These are phyloP conservation scores for Erebia aethiops DNA, from an alignment of 2,888 invertebrate species.

Conservation along the genomic window DNA sequence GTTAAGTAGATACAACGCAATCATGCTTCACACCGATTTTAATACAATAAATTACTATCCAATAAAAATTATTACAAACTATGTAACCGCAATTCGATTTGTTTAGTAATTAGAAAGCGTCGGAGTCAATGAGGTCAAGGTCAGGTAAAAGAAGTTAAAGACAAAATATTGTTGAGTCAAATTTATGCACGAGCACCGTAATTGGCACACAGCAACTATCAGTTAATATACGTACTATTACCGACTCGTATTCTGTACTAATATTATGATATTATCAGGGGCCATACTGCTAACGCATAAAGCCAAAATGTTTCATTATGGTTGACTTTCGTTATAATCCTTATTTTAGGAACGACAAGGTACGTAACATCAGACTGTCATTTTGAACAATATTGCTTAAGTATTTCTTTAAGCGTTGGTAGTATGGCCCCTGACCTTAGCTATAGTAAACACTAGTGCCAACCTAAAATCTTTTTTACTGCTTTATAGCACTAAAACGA, in stretches of 20 bases:
- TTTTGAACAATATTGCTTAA: too few species aligned
- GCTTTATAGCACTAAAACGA: too few species aligned
- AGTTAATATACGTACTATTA: too few species aligned
- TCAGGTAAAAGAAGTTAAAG: slow-evolving; percentile 58
- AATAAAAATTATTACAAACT: slow-evolving; percentile 8
- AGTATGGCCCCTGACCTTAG: too few species aligned
- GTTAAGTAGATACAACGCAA: slow-evolving; percentile 1
- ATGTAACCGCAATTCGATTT: slow-evolving; percentile 19
- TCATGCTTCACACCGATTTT: background rate
- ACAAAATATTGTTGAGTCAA: slow-evolving; percentile 59
- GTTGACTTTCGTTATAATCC: too few species aligned
- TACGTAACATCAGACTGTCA: too few species aligned
- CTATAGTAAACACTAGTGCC: slow-evolving; percentile 5
- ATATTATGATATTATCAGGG: slow-evolving; percentile 2
- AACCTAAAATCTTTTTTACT: too few species aligned
- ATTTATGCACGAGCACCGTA: slow-evolving; percentile 53
- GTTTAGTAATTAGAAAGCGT: slow-evolving; percentile 56
- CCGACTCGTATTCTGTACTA: background rate
- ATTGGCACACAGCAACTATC: slow-evolving; percentile 1
- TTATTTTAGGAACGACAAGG: too few species aligned
- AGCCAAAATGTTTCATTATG: too few species aligned
- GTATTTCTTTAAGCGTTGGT: too few species aligned
- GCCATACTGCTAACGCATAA: too few species aligned
- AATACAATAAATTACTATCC: background rate
- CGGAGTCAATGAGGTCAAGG: slow-evolving; percentile 69